Base-by-base conservation (phyloP, 1,140 invertebrate species). In the Cydia splendana region DNA sequence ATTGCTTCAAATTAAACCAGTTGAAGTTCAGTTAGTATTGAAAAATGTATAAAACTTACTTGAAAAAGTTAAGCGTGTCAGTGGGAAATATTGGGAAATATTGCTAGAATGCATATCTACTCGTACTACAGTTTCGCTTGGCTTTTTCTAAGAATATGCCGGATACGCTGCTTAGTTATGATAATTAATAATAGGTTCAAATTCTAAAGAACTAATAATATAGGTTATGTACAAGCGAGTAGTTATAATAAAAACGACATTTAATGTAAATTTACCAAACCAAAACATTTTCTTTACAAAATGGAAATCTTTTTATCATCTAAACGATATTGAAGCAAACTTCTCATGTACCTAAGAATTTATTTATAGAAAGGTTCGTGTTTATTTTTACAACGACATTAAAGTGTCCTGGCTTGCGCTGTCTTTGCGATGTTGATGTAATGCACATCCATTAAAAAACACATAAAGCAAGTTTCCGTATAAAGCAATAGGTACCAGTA, bases 371-470 rank as follows among this genome's bases (percentile, higher is more conserved):
- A 62, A 24, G 57, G 20, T 20, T 3, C 57, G 57, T 24, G 18
- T 62, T 62, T 62, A 62, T 62, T 62, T 62, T 62, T 62, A 62
- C 18, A 62, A 62, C 57, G 57, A 62, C 57, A 62, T 62, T 62
- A 62, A 62, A 20, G 57, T 18, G 57, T 62, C 57, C 57, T 20
- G 57, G 18, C 57, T 62, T 24, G 57, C 4, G 9, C 57, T 62
- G 12, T 62, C 9, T 62, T 10, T 12, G 57, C 18, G 57, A 62
- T 62, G 57, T 12, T 62, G 24, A 24, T 24, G 57, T 62, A 62
- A 62, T 53, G 51, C 20, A 20, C 57, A 10, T 62, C 1, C 51
- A 53, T 53, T 53, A 53, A 53, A 51, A 7, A 53, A 53, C 51
- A 18, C n/a, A 53, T 53, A 53, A 18, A 53, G 51, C 51, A 53